These are phyloP conservation scores for Acrocephalus scirpaceus DNA, from an alignment of 2,797 vertebrate genomes.

Conservation along the genomic window DNA sequence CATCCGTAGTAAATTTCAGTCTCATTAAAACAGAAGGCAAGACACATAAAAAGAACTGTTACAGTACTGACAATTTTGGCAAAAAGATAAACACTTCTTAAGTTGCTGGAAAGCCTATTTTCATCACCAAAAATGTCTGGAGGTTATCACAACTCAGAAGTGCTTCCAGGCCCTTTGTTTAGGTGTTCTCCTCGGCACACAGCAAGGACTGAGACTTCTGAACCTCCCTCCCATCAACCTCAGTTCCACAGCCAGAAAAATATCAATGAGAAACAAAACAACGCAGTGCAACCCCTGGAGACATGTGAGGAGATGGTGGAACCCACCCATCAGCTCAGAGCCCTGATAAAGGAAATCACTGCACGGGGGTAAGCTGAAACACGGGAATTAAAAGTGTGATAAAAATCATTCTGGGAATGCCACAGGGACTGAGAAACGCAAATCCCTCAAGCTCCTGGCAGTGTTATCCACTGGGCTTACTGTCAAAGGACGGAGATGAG, in stretches of 20 bases:
- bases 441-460: background rate
- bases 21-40: background rate
- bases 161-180: no score
- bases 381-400: fast-evolving
- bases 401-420: background rate
- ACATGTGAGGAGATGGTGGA: fast-evolving
- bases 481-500: no score
- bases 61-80: background rate
- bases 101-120: background rate
- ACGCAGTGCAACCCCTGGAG: fast-evolving
- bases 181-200: background rate
- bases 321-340: background rate
- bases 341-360: background rate
- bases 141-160: background rate
- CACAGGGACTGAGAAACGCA: background rate
- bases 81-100: background rate
- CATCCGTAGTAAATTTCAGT: background rate
- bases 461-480: fast-evolving
- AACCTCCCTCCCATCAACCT: background rate
- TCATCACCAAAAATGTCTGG: background rate
- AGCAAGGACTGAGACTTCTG: background rate
- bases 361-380: fast-evolving
- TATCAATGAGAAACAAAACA: background rate
- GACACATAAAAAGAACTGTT: background rate
- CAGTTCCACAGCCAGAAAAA: background rate